Conservation (phyloP, 2,113 vertebrate species). For the Thunnus thynnus region DNA sequence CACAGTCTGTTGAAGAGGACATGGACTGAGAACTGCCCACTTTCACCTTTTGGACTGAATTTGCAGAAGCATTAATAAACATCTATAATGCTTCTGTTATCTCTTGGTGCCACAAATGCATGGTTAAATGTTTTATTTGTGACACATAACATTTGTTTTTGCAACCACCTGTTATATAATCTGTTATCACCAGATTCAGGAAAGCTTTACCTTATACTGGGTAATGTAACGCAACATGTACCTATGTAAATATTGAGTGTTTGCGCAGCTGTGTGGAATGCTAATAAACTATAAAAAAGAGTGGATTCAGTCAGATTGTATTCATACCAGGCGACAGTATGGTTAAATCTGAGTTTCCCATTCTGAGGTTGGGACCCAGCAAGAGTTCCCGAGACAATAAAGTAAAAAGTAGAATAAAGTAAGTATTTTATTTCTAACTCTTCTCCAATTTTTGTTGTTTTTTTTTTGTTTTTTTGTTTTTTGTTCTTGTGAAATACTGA, state of each 20-base stretch:
- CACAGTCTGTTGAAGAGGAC: conserved; percentile 87
- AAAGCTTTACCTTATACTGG: background rate
- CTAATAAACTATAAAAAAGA: conserved; percentile 21
- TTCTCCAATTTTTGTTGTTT: too few species aligned
- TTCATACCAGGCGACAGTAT: background rate
- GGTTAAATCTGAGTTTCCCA: background rate
- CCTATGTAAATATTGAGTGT: conserved; percentile 52
- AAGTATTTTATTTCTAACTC: too few species aligned
- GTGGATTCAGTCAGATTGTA: background rate
- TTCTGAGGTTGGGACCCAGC: background rate
- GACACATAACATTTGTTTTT: conserved; percentile 12
- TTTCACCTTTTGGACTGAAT: conserved; percentile 3
- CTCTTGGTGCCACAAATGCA: conserved; percentile 17
- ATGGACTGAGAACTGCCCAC: conserved; percentile 73
- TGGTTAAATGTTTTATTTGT: conserved; percentile 28
- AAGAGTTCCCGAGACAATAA: background rate
- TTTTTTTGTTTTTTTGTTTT: too few species aligned
- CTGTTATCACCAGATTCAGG: background rate
- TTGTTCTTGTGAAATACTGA: too few species aligned
- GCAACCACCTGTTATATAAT: conserved; percentile 10
- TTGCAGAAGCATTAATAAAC: background rate
- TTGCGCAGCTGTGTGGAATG: conserved; percentile 31
- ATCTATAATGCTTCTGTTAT: background rate
- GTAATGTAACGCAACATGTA: conserved; percentile 25
- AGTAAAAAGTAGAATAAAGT: too few species aligned